Conservation (phyloP, 2,797 vertebrate genomes). For the Menidia menidia region DNA sequence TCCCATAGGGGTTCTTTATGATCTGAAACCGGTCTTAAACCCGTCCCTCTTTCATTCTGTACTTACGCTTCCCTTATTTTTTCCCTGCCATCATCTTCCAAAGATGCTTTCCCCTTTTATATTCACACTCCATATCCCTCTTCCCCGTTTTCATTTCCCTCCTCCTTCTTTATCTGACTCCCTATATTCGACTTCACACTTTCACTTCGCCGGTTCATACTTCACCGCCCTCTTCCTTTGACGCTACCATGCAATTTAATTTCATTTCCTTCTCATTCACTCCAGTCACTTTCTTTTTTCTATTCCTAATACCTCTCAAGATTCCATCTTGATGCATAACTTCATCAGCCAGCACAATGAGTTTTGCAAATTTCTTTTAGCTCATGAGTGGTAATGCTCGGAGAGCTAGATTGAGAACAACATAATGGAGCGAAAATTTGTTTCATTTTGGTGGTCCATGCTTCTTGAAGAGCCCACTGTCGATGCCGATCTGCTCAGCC, state of each 20-base stretch:
- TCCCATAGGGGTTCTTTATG: not conserved
- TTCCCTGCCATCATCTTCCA: not conserved
- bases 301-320: conserved; percentile 32
- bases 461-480: not conserved
- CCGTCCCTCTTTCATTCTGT: conserved; percentile 21
- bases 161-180: conserved; percentile 44
- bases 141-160: conserved; percentile 46
- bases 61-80: conserved; percentile 15
- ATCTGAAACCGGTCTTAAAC: conserved; percentile 10
- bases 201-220: conserved; percentile 44
- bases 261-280: conserved; percentile 44
- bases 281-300: not conserved
- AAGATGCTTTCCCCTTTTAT: conserved; percentile 31
- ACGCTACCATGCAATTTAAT: conserved; percentile 20
- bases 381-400: conserved; percentile 26
- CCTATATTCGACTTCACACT: conserved; percentile 21
- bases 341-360: conserved; percentile 11
- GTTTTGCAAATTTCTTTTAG: conserved; percentile 31
- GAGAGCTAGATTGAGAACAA: conserved; percentile 10
- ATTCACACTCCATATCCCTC: conserved; percentile 38
- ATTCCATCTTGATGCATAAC: conserved; percentile 14
- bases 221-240: conserved; percentile 39
- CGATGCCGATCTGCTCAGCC: not conserved
- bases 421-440: conserved; percentile 6
- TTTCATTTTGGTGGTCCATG: conserved; percentile 8